Conservation (phyloP, 2,797 vertebrate species). For the Kryptopterus vitreolus region DNA sequence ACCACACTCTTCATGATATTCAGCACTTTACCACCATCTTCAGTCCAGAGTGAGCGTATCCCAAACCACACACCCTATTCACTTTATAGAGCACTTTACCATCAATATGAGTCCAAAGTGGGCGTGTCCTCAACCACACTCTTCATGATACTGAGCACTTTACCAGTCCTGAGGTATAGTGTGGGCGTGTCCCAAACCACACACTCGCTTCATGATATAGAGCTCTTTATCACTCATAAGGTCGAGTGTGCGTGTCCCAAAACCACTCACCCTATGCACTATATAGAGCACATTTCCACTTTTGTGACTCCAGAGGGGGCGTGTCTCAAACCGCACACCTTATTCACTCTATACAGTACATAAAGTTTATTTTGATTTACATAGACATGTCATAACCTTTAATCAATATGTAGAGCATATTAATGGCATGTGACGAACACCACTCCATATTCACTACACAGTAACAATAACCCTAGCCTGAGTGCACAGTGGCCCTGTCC, state of each 20-base stretch:
- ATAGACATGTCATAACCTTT: too few species aligned
- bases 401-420: neutral
- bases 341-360: too few species aligned
- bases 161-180: too few species aligned
- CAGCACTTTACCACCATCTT: neutral
- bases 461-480: neutral
- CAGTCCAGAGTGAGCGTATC: neutral
- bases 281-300: neutral
- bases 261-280: neutral
- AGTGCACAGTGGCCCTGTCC: neutral
- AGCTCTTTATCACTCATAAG: neutral
- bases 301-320: too few species aligned
- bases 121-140: neutral
- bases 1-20: neutral
- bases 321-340: too few species aligned
- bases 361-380: too few species aligned
- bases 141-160: neutral
- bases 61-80: neutral
- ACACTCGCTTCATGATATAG: neutral
- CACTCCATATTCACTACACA: neutral
- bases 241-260: neutral
- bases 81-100: neutral
- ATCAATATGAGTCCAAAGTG: neutral
- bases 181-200: neutral
- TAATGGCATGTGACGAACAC: neutral